Conservation (phyloP, 2,797 vertebrate species). For the Cheirogaleus major region DNA sequence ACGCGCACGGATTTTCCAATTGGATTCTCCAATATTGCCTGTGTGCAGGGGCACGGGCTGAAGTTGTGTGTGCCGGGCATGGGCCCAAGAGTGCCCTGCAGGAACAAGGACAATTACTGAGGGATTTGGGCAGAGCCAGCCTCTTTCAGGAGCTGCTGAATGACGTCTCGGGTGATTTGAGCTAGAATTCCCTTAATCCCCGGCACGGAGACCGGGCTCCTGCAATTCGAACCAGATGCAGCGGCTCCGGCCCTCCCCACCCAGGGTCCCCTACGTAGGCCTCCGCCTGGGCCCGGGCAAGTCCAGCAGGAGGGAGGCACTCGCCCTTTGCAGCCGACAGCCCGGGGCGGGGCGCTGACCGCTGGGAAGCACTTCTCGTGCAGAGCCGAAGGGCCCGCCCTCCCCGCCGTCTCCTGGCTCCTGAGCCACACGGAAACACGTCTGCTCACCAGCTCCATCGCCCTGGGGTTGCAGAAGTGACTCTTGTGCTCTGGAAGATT, state of each 20-base stretch:
- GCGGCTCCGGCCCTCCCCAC: too few species aligned
- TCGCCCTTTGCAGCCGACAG: too few species aligned
- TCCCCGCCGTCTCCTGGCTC: rapidly evolving
- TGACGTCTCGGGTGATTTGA: rapidly evolving
- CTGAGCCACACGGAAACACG: rapidly evolving
- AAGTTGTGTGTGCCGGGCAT: rapidly evolving
- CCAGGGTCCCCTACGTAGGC: rapidly evolving
- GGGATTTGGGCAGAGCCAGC: rapidly evolving
- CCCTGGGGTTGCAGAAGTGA: rapidly evolving
- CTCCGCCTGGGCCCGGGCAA: rapidly evolving
- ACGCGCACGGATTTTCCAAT: rapidly evolving
- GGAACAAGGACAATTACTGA: rapidly evolving
- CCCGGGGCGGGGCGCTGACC: too few species aligned
- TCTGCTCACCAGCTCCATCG: rapidly evolving
- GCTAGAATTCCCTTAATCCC: not conserved
- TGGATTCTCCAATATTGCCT: not conserved
- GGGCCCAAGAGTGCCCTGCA: rapidly evolving
- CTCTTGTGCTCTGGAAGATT: not conserved
- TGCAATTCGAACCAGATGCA: rapidly evolving
- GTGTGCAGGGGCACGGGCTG: rapidly evolving
- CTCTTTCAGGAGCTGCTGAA: rapidly evolving
- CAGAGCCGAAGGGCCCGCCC: rapidly evolving
- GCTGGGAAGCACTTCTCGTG: rapidly evolving
- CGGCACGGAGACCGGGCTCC: rapidly evolving
- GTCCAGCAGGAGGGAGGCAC: rapidly evolving